Percentiles rank a stretch among this genome's conserved stretches.
Conservation (phyloP, 2,797 vertebrate species). For the Telmatherina bonti region DNA sequence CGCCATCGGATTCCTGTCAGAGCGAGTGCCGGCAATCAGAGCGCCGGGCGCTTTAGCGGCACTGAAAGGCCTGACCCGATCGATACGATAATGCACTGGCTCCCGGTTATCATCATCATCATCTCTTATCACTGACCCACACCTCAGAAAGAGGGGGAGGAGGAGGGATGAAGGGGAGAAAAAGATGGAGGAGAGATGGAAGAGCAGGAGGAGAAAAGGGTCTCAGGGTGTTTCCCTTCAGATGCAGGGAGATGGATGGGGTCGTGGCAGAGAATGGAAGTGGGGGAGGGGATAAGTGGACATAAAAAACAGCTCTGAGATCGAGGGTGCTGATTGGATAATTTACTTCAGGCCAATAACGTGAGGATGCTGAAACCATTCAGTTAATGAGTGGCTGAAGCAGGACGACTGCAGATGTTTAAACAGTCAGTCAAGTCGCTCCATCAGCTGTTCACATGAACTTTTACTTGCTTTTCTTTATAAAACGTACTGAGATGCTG, state of each 20-base stretch:
- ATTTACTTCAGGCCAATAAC: not conserved
- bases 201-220: not conserved
- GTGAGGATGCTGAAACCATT: not conserved
- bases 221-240: slow-evolving; percentile 49
- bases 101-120: slow-evolving; percentile 74
- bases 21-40: slow-evolving; percentile 70
- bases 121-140: slow-evolving; percentile 75
- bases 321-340: slow-evolving; percentile 39
- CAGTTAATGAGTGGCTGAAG: slow-evolving; percentile 1
- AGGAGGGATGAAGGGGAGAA: too few relatives aligned
- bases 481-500: too few relatives aligned
- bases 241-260: slow-evolving; percentile 32
- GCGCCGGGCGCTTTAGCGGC: slow-evolving; percentile 62
- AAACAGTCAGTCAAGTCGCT: not conserved
- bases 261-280: not conserved
- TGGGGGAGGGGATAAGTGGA: not conserved
- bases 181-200: too few relatives aligned
- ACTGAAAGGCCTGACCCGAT: slow-evolving; percentile 68
- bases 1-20: slow-evolving; percentile 78
- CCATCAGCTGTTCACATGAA: too few relatives aligned
- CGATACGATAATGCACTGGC: slow-evolving; percentile 72
- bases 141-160: slow-evolving; percentile 32
- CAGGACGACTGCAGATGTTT: not conserved
- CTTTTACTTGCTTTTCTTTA: too few relatives aligned
- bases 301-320: slow-evolving; percentile 19